phyloP scores from a whole-genome alignment of 2,113 vertebrate genomes.

The Aplodontia rufa region DNA sequence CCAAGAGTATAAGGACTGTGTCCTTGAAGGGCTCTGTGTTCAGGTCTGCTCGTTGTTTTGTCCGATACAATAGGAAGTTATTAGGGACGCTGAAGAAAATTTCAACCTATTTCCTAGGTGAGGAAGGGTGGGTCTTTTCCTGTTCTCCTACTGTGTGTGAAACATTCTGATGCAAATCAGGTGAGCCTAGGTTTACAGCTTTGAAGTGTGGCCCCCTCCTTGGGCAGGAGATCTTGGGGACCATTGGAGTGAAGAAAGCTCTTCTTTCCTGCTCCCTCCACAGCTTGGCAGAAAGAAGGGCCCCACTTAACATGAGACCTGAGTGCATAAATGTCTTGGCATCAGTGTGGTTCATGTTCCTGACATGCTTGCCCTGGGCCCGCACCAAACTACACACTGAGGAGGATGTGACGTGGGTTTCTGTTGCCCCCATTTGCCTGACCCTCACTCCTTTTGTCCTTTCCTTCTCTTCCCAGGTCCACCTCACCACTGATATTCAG shows the following conservation, averaged over 20 bases:
- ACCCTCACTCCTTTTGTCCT: neutral
- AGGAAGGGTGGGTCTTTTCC: neutral
- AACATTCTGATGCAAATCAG: neutral
- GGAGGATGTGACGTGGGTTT: neutral
- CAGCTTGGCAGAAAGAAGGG: no score
- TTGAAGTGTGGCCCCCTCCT: neutral
- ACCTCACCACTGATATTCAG: neutral
- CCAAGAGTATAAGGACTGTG: neutral
- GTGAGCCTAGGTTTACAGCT: neutral
- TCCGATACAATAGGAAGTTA: neutral
- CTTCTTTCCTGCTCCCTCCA: neutral
- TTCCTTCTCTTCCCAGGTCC: neutral
- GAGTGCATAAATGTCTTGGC: neutral
- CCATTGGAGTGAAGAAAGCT: accelerated
- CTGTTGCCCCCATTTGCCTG: no score
- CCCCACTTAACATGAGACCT: neutral
- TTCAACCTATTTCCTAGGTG: neutral
- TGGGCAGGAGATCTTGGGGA: no score
- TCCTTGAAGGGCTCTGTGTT: neutral
- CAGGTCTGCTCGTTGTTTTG: neutral
- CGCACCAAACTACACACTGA: neutral
- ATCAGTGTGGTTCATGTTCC: neutral
- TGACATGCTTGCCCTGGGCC: neutral
- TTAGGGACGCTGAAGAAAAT: neutral
- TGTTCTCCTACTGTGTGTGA: neutral